phyloP scores from a whole-genome alignment of 2,113 vertebrate genomes.

The Narcine bancroftii region DNA sequence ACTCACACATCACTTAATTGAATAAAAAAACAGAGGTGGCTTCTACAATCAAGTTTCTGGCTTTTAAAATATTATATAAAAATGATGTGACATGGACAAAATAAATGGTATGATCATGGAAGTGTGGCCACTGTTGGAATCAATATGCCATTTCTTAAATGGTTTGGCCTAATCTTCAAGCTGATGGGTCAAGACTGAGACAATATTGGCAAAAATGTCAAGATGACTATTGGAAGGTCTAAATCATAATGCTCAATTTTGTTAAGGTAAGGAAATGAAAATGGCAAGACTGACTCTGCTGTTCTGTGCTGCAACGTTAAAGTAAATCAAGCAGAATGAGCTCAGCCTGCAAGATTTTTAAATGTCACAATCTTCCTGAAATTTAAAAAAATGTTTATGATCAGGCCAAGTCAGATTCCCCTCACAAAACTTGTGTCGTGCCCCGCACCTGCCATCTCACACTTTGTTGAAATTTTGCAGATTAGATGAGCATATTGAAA shows the following conservation, averaged over 20 bases:
- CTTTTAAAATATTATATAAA: neutral
- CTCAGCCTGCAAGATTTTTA: neutral
- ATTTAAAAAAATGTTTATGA: neutral
- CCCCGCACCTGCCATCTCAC: neutral
- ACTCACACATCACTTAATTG: slow-evolving; percentile 11
- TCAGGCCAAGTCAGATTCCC: neutral
- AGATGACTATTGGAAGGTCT: neutral
- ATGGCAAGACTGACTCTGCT: neutral
- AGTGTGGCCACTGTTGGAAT: neutral
- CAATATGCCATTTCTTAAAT: neutral
- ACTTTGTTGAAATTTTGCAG: neutral
- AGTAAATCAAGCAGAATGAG: no score
- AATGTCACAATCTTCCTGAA: neutral
- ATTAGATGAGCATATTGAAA: neutral
- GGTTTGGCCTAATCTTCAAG: neutral
- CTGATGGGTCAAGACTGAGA: neutral
- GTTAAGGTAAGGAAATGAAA: neutral
- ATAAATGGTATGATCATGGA: neutral
- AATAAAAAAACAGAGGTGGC: slow-evolving; percentile 1
- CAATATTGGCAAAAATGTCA: neutral
- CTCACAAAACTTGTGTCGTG: neutral
- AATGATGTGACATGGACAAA: neutral
- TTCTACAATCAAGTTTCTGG: neutral
- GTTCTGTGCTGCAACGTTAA: neutral
- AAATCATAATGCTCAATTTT: neutral